phyloP scores from a whole-genome alignment of 2,888 invertebrate genomes.

The Meganola albula region DNA sequence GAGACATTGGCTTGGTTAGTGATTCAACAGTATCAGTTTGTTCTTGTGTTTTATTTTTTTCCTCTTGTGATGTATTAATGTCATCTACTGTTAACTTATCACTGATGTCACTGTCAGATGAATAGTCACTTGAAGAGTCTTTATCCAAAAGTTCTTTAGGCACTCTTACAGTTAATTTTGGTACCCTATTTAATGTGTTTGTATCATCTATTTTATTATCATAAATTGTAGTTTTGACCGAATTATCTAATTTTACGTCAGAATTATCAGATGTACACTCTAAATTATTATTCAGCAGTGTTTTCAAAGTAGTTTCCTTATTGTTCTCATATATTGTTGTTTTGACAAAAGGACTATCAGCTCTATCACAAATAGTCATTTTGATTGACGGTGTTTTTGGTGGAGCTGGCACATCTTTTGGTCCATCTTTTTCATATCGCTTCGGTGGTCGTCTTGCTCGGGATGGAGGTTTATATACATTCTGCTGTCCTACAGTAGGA shows the following conservation, averaged over 20 bases:
- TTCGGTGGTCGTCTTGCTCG: constrained; percentile 63
- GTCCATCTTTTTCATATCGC: constrained; percentile 55
- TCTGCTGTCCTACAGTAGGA: constrained; percentile 61
- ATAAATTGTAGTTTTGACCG: constrained; percentile 67
- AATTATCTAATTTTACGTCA: constrained; percentile 56
- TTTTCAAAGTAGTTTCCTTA: constrained; percentile 57
- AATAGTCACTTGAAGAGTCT: constrained; percentile 72
- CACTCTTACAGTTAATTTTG: constrained; percentile 82
- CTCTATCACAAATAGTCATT: constrained; percentile 73
- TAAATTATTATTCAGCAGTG: constrained; percentile 60
- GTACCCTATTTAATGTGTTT: constrained; percentile 77
- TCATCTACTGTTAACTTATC: constrained; percentile 80
- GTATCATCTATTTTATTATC: constrained; percentile 65
- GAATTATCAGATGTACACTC: constrained; percentile 41
- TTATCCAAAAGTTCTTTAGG: constrained; percentile 78
- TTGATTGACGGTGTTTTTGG: constrained; percentile 61
- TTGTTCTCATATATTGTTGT: constrained; percentile 64
- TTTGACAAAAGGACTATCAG: constrained; percentile 69
- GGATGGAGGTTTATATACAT: constrained; percentile 55
- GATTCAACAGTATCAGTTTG: constrained; percentile 18
- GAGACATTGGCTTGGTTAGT: constrained; percentile 18
- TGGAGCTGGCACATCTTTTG: constrained; percentile 28
- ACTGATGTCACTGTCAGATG: constrained; percentile 79
- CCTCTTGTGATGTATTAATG: constrained; percentile 42
- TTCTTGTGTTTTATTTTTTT: constrained; percentile 22